Base-by-base conservation (phyloP, 2,888 invertebrate species). In the Diploptera punctata region DNA sequence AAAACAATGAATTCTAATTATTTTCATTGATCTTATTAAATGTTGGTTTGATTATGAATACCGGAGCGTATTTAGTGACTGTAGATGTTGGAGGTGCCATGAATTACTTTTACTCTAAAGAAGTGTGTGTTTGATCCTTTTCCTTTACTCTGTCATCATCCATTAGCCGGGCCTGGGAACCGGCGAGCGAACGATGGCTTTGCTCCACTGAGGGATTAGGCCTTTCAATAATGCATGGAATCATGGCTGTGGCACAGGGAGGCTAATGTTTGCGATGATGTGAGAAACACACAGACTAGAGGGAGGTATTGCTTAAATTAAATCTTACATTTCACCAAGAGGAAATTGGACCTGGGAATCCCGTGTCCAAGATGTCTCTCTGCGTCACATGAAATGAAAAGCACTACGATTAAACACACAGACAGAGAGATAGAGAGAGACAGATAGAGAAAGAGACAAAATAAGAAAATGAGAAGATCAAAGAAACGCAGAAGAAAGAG, bases 151-250 rank as follows among this genome's bases (percentile, higher is more conserved):
- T 62, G 65, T 62, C 70, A 62, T 70, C 62, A 70, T 70, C 70
- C 70, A 70, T 70, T 70, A 70, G 70, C 61, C 38, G n/a, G 70
- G 70, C 52, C 62, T 65, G 70, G 70, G 68, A 68, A 68, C 68
- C 31, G 47, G 33, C n/a, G 43, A 65, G 47, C 65, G 65, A 70
- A 62, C 65, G 62, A 62, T 62, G 70, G 62, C 62, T 61, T 61
- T 52, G 61, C 52, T 65, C 24, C 31, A n/a, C 38, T 47, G 33
- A 52, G 65, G 70, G 70, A 70, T 70, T 70, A 70, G 70, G 38
- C 65, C 70, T 62, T 70, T 70, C 70, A 70, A 70, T 70, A 70
- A 70, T 70, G 70, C 70, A 70, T 70, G 70, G 70, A 65, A 62
- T 70, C 70, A 70, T 65, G 65, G 47, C 65, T n/a, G 65, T n/a